These are phyloP conservation scores for Penaeus monodon DNA, from an alignment of 2,888 invertebrate species.

Conservation along the genomic window DNA sequence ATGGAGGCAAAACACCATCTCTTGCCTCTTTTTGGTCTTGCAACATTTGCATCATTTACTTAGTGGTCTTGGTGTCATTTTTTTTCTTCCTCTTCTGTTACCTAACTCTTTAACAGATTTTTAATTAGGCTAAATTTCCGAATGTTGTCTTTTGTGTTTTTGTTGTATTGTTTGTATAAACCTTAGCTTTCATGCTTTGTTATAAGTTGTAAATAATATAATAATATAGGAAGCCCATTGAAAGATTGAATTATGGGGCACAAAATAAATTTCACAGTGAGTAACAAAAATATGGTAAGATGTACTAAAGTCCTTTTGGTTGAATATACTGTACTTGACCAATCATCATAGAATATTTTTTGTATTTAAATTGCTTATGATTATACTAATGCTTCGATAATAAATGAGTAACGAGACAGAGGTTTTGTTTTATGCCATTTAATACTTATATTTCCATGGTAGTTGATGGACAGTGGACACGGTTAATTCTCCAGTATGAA, in stretches of 20 bases:
- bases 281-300: constrained; percentile 42
- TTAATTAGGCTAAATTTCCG: constrained; percentile 32
- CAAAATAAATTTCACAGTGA: constrained; percentile 46
- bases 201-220: constrained; percentile 63
- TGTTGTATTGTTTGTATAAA: constrained; percentile 61
- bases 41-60: constrained; percentile 16
- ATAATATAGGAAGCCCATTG: constrained; percentile 45
- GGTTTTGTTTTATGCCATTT: neutral
- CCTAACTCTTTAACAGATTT: constrained; percentile 31
- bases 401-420: constrained; percentile 56
- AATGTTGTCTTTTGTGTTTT: constrained; percentile 35
- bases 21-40: too few species aligned
- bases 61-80: constrained; percentile 26
- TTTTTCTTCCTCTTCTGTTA: constrained; percentile 25
- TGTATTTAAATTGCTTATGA: constrained; percentile 64
- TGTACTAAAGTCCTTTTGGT: constrained; percentile 61
- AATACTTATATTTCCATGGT: neutral
- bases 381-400: constrained; percentile 66
- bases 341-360: constrained; percentile 64
- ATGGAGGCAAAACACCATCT: constrained; percentile 39
- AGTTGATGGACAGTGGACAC: neutral
- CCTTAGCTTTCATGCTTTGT: constrained; percentile 55
- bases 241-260: constrained; percentile 49
- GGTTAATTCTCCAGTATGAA: neutral
- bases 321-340: constrained; percentile 52